phyloP scores from a whole-genome alignment of 2,888 invertebrate genomes.

The Lymantria dispar region DNA sequence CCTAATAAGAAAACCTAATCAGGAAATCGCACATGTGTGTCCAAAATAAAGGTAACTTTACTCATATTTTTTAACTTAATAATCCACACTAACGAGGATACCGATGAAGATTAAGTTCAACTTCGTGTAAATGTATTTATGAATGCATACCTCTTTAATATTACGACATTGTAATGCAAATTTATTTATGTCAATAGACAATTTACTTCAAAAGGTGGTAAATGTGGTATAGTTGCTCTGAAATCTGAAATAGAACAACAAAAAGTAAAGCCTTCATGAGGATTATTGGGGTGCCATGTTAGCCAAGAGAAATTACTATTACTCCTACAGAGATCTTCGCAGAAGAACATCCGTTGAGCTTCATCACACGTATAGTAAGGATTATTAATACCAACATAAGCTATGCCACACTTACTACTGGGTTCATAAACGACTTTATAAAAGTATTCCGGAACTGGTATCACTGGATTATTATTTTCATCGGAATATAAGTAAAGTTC shows the following conservation, averaged over 20 bases:
- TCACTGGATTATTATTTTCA: constrained; percentile 61
- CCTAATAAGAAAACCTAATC: too few species aligned
- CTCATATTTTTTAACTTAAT: too few species aligned
- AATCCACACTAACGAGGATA: too few species aligned
- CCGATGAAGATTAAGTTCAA: too few species aligned
- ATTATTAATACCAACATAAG: constrained; percentile 84
- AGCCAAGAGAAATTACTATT: constrained; percentile 82
- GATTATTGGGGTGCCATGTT: constrained; percentile 74
- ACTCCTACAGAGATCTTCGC: constrained; percentile 70
- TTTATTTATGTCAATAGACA: constrained; percentile 49
- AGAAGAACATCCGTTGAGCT: constrained; percentile 63
- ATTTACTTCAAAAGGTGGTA: constrained; percentile 77
- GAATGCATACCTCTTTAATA: not conserved
- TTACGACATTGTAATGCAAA: too few species aligned
- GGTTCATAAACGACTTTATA: constrained; percentile 83
- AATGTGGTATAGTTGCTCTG: constrained; percentile 63
- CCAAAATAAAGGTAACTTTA: too few species aligned
- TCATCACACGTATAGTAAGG: constrained; percentile 69
- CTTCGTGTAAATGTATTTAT: too few species aligned
- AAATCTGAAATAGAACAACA: constrained; percentile 84
- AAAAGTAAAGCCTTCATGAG: constrained; percentile 80
- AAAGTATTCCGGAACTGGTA: constrained; percentile 71
- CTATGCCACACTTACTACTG: constrained; percentile 68
- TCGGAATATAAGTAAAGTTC: constrained; percentile 64
- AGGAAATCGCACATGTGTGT: too few species aligned